Evolutionary conservation across 2,113 vertebrate species (phyloP).

Genomic region (Rhinichthys klamathensis): DNA sequence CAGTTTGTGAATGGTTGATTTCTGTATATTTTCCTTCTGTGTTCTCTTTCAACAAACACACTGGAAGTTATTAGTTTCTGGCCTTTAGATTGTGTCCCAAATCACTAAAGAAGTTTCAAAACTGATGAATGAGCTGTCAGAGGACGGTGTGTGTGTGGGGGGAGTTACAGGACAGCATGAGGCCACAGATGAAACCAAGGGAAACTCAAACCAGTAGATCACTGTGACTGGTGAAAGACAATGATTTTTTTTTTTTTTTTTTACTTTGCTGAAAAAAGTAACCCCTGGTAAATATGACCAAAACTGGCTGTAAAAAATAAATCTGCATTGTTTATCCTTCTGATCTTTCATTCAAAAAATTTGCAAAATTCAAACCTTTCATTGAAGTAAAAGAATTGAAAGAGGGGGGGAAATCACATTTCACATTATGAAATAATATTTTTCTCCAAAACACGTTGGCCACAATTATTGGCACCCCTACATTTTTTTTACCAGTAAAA

Average conservation of each 20-base stretch:
- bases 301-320: no score
- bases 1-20: slow-evolving; percentile 3
- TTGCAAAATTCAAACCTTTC: no score
- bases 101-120: slow-evolving; percentile 44
- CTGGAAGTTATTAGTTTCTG: slow-evolving; percentile 44
- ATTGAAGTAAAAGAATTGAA: no score
- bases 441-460: no score
- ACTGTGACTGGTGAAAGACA: slow-evolving; percentile 22
- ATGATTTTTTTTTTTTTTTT: background rate
- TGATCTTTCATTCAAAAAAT: no score
- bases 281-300: no score
- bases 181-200: background rate
- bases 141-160: background rate
- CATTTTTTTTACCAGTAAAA: no score
- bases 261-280: no score
- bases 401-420: no score
- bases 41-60: slow-evolving; percentile 33
- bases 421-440: no score
- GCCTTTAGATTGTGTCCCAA: slow-evolving; percentile 34
- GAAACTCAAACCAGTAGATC: slow-evolving; percentile 24
- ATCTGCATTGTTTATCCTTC: no score
- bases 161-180: background rate
- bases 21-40: background rate
- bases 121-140: slow-evolving; percentile 34
- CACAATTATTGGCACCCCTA: no score